Conservation (phyloP, 2,888 invertebrate species). For the Blera fallax region DNA sequence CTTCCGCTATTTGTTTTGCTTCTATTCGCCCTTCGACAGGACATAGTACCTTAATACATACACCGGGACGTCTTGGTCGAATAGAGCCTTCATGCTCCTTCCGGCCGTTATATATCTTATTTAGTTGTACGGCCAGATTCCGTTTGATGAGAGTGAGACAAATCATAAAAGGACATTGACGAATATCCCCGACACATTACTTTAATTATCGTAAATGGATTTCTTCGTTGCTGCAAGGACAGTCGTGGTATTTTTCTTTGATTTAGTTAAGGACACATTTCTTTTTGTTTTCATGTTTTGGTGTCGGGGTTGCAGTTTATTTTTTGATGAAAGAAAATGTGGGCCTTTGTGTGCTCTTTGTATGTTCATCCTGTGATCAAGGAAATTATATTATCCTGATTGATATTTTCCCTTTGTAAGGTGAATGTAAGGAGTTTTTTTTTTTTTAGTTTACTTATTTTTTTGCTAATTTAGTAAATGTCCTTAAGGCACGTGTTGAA, state of each 20-base stretch:
- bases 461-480: slow-evolving; percentile 12
- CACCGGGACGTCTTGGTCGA: slow-evolving; percentile 40
- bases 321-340: not conserved
- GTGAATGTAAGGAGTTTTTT: not conserved
- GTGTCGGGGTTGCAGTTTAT: slow-evolving; percentile 16
- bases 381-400: slow-evolving; percentile 32
- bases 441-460: not conserved
- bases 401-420: slow-evolving; percentile 1
- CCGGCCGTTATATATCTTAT: slow-evolving; percentile 44
- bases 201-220: slow-evolving; percentile 72
- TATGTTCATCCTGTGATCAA: not conserved
- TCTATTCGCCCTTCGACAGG: no score
- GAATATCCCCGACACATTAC: slow-evolving; percentile 66
- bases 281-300: not conserved
- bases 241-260: slow-evolving; percentile 44
- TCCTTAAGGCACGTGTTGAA: not conserved
- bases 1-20: slow-evolving; percentile 62
- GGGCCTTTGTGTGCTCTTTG: not conserved
- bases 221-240: slow-evolving; percentile 19
- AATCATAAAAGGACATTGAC: slow-evolving; percentile 64
- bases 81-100: slow-evolving; percentile 14
- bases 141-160: slow-evolving; percentile 34
- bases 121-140: slow-evolving; percentile 46
- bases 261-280: slow-evolving; percentile 27
- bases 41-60: no score